These are phyloP conservation scores for Dugesia japonica DNA, from an alignment of 2,888 invertebrate species.

Conservation along the genomic window DNA sequence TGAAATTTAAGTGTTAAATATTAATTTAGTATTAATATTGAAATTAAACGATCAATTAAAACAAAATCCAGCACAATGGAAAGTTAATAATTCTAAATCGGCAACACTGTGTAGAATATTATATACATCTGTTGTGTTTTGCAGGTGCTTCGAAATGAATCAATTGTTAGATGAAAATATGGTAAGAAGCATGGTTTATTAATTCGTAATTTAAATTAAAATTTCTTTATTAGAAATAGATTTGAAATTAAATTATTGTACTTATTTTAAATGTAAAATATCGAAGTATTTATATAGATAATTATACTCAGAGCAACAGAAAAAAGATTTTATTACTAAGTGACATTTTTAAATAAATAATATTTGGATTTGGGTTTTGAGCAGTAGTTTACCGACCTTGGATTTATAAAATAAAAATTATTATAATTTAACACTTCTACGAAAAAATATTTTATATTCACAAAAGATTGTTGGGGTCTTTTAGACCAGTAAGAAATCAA, in stretches of 20 bases:
- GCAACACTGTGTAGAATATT: neutral
- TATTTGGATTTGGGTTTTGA: neutral
- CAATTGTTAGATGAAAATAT: neutral
- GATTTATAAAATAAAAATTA: no score
- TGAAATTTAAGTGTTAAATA: neutral
- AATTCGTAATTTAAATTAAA: no score
- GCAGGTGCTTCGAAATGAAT: neutral
- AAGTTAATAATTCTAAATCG: neutral
- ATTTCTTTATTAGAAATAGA: no score
- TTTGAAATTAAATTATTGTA: neutral
- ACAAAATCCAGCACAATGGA: constrained; percentile 1
- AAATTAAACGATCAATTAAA: neutral
- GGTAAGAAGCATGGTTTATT: no score
- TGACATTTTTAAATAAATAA: neutral
- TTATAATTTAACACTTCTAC: no score
- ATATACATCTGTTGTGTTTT: neutral
- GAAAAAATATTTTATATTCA: no score
- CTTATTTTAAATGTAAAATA: neutral
- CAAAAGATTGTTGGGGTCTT: no score
- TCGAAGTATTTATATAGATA: neutral
- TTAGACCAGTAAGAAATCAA: no score
- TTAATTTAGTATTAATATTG: neutral
- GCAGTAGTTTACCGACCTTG: no score
- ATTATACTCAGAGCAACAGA: no score
- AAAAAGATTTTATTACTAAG: neutral